Evolutionary conservation across 2,888 invertebrate species (phyloP), one percentile per base, ranked within the genome.

Genomic region (Platerodrilus igneus): DNA sequence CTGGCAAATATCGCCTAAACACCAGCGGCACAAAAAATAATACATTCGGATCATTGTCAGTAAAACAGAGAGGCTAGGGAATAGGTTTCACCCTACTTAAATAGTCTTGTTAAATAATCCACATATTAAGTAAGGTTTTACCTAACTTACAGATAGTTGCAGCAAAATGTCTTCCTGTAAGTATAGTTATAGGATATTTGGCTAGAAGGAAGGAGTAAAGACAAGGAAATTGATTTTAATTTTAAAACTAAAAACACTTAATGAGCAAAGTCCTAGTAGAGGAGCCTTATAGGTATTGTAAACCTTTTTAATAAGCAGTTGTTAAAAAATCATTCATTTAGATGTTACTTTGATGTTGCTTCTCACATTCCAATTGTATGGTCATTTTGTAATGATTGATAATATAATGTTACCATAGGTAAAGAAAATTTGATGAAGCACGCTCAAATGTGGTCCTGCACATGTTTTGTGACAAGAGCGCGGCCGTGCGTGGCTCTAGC

Each of bases 1-100:
- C 94, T 95, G 81, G 97, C 97, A 89, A 99, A 99, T 86, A 97
- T 95, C 82, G 97, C 97, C 95, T 96, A 68, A 54, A 64, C 61
- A 60, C 75, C 73, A 75, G 75, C 74, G 72, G 73, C 74, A 76
- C 74, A 77, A 64, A 75, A 73, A 72, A 75, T 72, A 74, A 75
- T 43, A 43, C 73, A 60, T 57, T 60, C 55, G 60, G 58, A 61
- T 62, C 59, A 62, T 57, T 60, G 58, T 57, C 55, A 59, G 59
- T 55, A 54, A 50, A 48, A 50, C 50, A 49, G 51, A n/a, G n/a
- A 50, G 48, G 50, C 44, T 41, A 47, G 37, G 39, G 36, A 37
- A 28, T 41, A n/a, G 41, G 37, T 42, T 41, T 39, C 35, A 25
- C 20, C 35, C 34, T 41, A 37, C 30, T 44, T 31, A 38, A 36